Base-by-base conservation (phyloP, 2,888 invertebrate genomes). In the Parnassius orleans region DNA sequence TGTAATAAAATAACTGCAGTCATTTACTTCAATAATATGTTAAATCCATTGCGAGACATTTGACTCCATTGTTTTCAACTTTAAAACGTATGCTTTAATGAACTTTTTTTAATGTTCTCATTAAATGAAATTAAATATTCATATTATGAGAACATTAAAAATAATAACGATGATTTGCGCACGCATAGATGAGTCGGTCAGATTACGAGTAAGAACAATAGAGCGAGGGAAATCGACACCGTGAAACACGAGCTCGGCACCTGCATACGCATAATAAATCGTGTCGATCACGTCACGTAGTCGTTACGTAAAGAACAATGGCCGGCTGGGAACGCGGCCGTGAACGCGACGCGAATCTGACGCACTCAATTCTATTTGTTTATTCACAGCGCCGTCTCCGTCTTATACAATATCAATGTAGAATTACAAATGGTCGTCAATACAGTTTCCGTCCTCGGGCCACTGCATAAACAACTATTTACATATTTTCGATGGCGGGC, bases 281-380 rank as follows among this genome's bases (percentile, higher is more conserved):
- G 57, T 57, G 61, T 62, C 57, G 61, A 53, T 50, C 68, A 66
- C 75, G 80, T 79, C 83, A 81, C 81, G 80, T 78, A 72, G 72
- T 72, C 79, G 79, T 87, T 87, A 87, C 84, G 85, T 85, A 86
- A 86, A 86, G 85, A 87, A 89, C 87, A 89, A 89, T 88, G 83
- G 83, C 81, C 82, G 84, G 77, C 79, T 82, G 86, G 76, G 84
- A 86, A 83, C 84, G 84, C 84, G 86, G 80, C 84, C 85, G 78
- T 83, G 84, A 82, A 86, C 84, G 86, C 81, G 80, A 71, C 74
- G 78, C 76, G 83, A 83, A 84, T 84, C 75, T 65, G 55, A 65
- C 63, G 65, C 65, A 65, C 57, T 66, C 58, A 72, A 67, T 75
- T 72, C 73, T 72, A 78, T 81, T 84, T 84, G 83, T 78, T 81